phyloP scores from a whole-genome alignment of 1,140 invertebrate species.

The Zophobas atratus region DNA sequence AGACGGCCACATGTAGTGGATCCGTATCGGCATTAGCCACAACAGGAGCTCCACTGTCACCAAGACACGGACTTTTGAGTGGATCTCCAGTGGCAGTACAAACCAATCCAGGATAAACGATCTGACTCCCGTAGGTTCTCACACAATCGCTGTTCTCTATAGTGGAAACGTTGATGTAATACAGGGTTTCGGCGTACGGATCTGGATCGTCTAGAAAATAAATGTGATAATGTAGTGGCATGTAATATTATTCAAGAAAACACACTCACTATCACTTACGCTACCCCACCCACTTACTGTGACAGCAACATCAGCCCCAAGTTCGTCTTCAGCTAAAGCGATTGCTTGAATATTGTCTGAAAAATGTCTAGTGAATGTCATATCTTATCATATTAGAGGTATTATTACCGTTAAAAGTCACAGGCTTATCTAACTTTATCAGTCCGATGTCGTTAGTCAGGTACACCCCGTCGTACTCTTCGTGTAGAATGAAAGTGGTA shows the following conservation, averaged over 20 bases:
- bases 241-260: background rate
- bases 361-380: background rate
- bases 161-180: background rate
- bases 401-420: background rate
- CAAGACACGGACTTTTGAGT: background rate
- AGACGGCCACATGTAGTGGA: background rate
- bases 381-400: background rate
- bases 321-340: background rate
- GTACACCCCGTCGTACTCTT: background rate
- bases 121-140: background rate
- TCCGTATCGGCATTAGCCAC: background rate
- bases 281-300: background rate
- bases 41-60: background rate
- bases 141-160: background rate
- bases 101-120: background rate
- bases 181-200: background rate
- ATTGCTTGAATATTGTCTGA: background rate
- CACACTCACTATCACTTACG: background rate
- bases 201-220: background rate
- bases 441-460: background rate
- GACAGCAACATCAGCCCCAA: background rate
- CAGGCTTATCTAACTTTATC: background rate
- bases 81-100: background rate
- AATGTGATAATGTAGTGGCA: background rate
- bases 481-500: background rate